Evolutionary conservation across 2,113 vertebrate genomes (phyloP).

Genomic region (Ploceus nigricollis): DNA sequence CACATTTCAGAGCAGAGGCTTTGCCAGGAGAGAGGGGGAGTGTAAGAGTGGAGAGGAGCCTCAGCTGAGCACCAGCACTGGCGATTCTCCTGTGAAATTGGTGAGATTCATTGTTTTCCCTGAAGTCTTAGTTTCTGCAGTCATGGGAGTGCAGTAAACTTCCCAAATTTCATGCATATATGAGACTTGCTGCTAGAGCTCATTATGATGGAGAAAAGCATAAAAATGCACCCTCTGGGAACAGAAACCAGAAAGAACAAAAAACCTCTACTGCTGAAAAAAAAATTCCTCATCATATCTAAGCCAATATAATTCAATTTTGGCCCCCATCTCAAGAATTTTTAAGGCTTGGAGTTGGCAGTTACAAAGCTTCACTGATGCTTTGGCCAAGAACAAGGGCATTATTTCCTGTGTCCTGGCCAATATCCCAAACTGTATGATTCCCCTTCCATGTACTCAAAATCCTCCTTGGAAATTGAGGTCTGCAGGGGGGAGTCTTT

Average conservation of each 20-base stretch:
- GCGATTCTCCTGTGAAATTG: background rate
- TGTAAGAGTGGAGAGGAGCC: background rate
- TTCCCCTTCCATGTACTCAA: background rate
- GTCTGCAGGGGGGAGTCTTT: background rate
- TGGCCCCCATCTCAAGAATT: background rate
- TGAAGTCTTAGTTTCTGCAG: background rate
- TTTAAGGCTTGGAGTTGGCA: background rate
- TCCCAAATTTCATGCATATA: background rate
- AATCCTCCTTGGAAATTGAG: background rate
- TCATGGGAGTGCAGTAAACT: background rate
- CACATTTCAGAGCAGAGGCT: background rate
- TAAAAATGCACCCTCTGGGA: background rate
- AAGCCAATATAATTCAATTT: background rate
- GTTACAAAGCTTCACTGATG: background rate
- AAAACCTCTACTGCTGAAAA: background rate
- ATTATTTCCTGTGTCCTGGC: background rate
- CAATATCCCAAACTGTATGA: background rate
- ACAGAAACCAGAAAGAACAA: background rate
- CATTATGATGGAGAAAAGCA: background rate
- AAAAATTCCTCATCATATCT: background rate
- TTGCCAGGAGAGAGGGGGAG: background rate
- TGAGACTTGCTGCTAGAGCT: background rate
- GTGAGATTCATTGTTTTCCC: background rate
- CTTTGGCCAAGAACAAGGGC: background rate
- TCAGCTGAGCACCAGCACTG: background rate